These are phyloP conservation scores for Oncorhynchus keta DNA, from an alignment of 2,113 vertebrate genomes.

Conservation along the genomic window DNA sequence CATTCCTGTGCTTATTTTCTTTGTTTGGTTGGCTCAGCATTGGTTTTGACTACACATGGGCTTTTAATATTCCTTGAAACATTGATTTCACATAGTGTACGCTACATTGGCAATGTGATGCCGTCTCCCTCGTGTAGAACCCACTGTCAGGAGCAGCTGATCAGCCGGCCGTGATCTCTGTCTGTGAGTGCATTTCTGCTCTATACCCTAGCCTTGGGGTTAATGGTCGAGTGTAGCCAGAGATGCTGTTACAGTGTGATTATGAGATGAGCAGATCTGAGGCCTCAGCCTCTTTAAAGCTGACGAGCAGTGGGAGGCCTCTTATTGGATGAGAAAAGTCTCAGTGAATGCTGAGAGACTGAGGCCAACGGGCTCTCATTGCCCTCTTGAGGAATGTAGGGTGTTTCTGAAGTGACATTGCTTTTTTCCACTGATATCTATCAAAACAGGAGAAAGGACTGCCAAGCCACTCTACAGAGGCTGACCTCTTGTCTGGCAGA, in stretches of 20 bases:
- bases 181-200: neutral
- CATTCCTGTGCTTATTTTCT: neutral
- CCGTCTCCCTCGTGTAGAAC: too few relatives aligned
- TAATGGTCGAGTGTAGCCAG: neutral
- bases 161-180: neutral
- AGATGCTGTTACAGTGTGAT: neutral
- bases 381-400: conserved; percentile 9
- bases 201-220: neutral
- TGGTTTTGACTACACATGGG: too few relatives aligned
- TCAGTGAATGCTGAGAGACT: conserved; percentile 4
- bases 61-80: too few relatives aligned
- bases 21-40: too few relatives aligned
- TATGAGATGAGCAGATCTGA: neutral
- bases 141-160: neutral
- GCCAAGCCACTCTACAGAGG: conserved; percentile 55
- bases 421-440: conserved; percentile 6
- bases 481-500: conserved; percentile 42
- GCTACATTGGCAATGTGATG: too few relatives aligned
- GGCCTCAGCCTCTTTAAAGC: neutral
- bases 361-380: conserved; percentile 26
- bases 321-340: neutral
- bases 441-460: conserved; percentile 28
- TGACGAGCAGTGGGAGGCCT: conserved; percentile 15
- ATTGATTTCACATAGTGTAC: too few relatives aligned
- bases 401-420: conserved; percentile 5